A percentile compares a stretch with the other conserved stretches of the same genome.
Evolutionary conservation across 2,113 vertebrate species (phyloP).

Genomic region (Coptodon rendalli): DNA sequence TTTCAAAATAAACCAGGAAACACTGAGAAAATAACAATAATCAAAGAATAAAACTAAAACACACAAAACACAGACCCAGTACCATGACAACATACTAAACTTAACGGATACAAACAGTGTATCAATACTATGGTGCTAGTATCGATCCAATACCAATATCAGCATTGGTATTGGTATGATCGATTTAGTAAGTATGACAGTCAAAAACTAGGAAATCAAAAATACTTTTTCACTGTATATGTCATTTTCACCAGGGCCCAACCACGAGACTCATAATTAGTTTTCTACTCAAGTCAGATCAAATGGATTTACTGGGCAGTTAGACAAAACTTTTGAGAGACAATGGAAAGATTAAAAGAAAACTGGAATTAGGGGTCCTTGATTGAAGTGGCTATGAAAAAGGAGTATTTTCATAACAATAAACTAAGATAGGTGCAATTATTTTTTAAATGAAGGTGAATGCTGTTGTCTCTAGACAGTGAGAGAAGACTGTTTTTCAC

Average conservation of each 20-base stretch:
- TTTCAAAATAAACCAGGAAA: neutral
- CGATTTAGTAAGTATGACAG: neutral
- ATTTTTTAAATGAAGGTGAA: neutral
- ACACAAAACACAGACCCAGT: neutral
- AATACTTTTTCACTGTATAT: neutral
- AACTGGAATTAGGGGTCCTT: neutral
- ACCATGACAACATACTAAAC: neutral
- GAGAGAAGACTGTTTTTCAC: neutral
- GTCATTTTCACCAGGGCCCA: neutral
- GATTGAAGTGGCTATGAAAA: neutral
- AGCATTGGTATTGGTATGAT: neutral
- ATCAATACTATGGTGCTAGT: neutral
- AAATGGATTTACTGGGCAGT: neutral
- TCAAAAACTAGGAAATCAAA: neutral
- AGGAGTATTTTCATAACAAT: neutral
- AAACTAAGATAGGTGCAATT: neutral
- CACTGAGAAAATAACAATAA: neutral
- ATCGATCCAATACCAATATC: neutral
- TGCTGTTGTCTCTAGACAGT: neutral
- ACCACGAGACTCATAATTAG: neutral
- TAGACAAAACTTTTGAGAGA: neutral
- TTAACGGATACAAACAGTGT: neutral
- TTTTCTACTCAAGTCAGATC: neutral
- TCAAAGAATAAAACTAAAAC: neutral
- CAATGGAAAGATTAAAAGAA: neutral